Percentiles rank a stretch among this genome's conserved stretches.
These are phyloP conservation scores for Cygnus olor DNA, from an alignment of 2,797 vertebrate species.

Conservation along the genomic window DNA sequence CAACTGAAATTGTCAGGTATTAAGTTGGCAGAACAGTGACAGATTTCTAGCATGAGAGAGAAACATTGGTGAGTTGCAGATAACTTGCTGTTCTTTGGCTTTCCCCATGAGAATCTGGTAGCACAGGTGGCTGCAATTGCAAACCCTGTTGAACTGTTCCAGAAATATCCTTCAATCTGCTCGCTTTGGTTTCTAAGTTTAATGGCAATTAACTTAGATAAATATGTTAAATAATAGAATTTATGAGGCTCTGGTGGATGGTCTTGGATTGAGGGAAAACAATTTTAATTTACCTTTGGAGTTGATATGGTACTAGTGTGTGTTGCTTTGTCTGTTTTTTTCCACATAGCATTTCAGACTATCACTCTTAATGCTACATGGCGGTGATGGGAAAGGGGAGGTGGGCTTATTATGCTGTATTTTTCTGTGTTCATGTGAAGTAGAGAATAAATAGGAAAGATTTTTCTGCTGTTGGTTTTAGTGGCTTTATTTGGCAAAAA, in stretches of 20 bases:
- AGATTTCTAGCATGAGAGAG: neutral
- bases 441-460: neutral
- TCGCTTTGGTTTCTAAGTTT: neutral
- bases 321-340: rapidly evolving
- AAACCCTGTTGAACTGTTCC: neutral
- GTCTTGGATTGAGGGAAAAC: neutral
- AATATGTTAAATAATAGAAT: neutral
- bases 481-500: conserved; percentile 51
- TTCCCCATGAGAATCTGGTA: neutral
- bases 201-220: neutral
- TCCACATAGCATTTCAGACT: neutral
- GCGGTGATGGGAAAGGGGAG: neutral
- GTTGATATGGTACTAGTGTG: neutral
- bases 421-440: neutral
- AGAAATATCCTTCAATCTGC: neutral
- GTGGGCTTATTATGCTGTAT: neutral
- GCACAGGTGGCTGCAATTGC: neutral
- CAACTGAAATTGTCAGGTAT: neutral
- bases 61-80: neutral
- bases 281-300: neutral
- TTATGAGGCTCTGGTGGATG: neutral
- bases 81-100: neutral
- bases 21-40: neutral
- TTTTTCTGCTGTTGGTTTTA: conserved; percentile 10
- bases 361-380: rapidly evolving